Base-by-base conservation (phyloP, 2,113 vertebrate genomes). In the Lethenteron reissneri region DNA sequence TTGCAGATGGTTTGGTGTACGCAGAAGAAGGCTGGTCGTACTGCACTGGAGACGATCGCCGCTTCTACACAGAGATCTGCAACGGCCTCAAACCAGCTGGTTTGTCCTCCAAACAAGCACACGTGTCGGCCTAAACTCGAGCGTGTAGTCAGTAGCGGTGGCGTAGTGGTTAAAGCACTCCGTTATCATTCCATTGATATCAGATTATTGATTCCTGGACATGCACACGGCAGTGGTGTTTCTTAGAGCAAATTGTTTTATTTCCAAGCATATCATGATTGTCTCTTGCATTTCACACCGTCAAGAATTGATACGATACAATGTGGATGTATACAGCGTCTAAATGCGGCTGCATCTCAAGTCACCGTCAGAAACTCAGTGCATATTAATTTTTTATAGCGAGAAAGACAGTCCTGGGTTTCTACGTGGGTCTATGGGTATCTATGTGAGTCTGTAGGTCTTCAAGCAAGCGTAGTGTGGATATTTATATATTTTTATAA, bases 41-140 rank as follows among this genome's bases (percentile, higher is more conserved):
- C 80, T 99, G 94, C 0, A 78, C 88, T 11, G 78, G 83, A 59
- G 80, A 85, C 10, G 89, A 99, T 79, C 82, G 90, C 68, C 83
- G 87, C 73, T 97, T 91, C 81, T 87, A 88, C 75, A 84, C 82
- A 0, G 94, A 99, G 79, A 87, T 85, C 75, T 84, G 85, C 71
- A 74, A 78, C 1, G 89, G 91, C 71, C 78, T 99, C 70, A 88
- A 83, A 82, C 85, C 90, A 71, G 82, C 89, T 92, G 94, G 94
- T 99, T 83, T 71, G 59, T 57, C 68, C 41, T 25, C 19, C 14
- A 2, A 73, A 74, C 0, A 56, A 58, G 71, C 70, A 41, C 41
- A 41, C 41, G 4, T 41, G 41, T 1, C n/a, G 41, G 41, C 41
- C 41, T 41, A 7, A 8, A n/a, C 62, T 21, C 6, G 19, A 68